Percentiles rank a stretch among this genome's conserved stretches.
phyloP scores from a whole-genome alignment of 2,113 vertebrate species.

The Haplochromis burtoni region DNA sequence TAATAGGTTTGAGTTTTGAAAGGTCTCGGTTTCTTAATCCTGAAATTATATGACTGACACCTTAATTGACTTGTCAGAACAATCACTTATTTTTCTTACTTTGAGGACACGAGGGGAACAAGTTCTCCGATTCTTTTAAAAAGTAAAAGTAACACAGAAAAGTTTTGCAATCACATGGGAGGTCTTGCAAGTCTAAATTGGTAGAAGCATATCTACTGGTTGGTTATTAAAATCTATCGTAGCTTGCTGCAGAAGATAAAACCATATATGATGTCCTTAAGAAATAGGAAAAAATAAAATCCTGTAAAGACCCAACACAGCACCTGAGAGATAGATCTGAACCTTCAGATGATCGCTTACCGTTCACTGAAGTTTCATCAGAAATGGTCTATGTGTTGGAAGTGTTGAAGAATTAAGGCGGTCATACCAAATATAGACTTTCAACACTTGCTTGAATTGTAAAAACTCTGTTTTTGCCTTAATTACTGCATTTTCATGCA shows the following conservation, averaged over 20 bases:
- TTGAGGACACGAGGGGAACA: neutral
- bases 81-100: neutral
- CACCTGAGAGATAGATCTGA: neutral
- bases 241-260: neutral
- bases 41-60: neutral
- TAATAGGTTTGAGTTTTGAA: neutral
- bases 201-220: neutral
- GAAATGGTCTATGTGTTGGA: neutral
- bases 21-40: neutral
- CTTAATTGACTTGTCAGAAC: neutral
- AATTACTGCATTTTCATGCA: neutral
- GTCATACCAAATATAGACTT: neutral
- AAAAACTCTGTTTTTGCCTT: neutral
- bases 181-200: neutral
- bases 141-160: neutral
- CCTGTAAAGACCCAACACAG: accelerated
- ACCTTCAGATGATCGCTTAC: neutral
- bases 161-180: neutral
- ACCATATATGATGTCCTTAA: neutral
- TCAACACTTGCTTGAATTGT: neutral
- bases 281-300: neutral
- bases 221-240: neutral
- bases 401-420: neutral
- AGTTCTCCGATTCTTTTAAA: neutral
- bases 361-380: neutral